Evolutionary conservation across 2,888 invertebrate genomes (phyloP).

Genomic region (Hemithea aestivaria): DNA sequence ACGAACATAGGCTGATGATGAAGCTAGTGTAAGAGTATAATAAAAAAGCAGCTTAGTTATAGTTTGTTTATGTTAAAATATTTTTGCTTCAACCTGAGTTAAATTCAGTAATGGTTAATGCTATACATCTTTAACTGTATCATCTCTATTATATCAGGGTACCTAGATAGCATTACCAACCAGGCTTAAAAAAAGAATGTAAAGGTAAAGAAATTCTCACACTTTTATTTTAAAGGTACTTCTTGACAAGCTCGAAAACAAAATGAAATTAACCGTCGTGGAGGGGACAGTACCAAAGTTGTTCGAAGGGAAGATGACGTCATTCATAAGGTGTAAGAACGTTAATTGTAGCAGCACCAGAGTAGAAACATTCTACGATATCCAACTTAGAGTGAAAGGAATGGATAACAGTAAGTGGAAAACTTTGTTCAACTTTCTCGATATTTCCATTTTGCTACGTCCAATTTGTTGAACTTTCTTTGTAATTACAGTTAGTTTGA

Average conservation of each 20-base stretch:
- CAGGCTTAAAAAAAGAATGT: too few relatives aligned
- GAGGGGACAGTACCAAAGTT: constrained; percentile 93
- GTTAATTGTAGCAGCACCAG: constrained; percentile 97
- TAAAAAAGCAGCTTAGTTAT: too few relatives aligned
- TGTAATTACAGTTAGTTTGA: neutral
- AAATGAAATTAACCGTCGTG: constrained; percentile 99
- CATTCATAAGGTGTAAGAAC: constrained; percentile 98
- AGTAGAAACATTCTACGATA: constrained; percentile 98
- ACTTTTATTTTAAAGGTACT: constrained; percentile 79
- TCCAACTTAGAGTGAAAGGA: constrained; percentile 98
- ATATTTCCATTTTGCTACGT: constrained; percentile 23
- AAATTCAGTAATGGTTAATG: too few relatives aligned
- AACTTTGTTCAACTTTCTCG: constrained; percentile 20
- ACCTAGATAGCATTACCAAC: too few relatives aligned
- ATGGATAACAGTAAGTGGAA: constrained; percentile 91
- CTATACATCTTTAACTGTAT: too few relatives aligned
- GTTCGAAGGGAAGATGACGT: constrained; percentile 99
- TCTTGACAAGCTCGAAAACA: constrained; percentile 97
- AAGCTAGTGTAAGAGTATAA: too few relatives aligned
- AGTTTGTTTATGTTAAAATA: too few relatives aligned
- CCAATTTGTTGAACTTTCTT: constrained; percentile 21
- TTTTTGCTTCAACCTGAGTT: too few relatives aligned
- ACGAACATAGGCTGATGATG: too few relatives aligned
- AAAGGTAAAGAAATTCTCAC: too few relatives aligned
- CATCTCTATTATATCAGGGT: too few relatives aligned